These are phyloP conservation scores for Gracilinanus agilis DNA, from an alignment of 2,113 vertebrate genomes.

Conservation along the genomic window DNA sequence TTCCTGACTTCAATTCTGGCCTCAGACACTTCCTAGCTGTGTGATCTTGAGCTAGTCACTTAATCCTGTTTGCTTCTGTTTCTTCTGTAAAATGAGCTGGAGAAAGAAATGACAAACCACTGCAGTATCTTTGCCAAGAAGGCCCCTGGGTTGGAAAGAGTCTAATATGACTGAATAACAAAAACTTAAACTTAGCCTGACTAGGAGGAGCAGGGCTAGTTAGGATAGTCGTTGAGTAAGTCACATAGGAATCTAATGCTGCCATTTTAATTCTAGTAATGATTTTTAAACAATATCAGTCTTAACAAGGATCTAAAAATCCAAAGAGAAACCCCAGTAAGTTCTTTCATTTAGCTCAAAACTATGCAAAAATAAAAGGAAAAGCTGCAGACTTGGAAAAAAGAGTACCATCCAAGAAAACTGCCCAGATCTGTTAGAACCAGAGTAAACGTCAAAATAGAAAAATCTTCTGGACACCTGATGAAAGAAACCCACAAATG, in stretches of 20 bases:
- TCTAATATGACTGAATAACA: not conserved
- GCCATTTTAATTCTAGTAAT: not conserved
- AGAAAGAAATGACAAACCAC: not conserved
- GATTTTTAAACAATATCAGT: not conserved
- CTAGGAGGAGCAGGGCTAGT: no score
- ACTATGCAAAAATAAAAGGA: not conserved
- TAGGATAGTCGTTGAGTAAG: not conserved
- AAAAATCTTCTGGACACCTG: not conserved
- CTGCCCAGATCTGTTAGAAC: not conserved
- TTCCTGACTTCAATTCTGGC: not conserved
- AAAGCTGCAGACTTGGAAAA: not conserved
- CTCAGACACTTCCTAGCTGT: not conserved
- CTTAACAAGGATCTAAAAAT: not conserved
- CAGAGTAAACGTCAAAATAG: not conserved
- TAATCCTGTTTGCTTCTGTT: not conserved
- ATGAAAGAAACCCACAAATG: not conserved
- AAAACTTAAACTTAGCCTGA: no score
- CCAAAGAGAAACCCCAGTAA: not conserved
- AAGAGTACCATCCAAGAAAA: not conserved
- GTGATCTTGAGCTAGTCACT: not conserved
- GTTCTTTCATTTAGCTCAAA: not conserved
- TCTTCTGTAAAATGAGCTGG: not conserved
- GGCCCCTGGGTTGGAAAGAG: no score
- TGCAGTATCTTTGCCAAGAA: not conserved
- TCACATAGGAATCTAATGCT: not conserved